Evolutionary conservation across 2,888 invertebrate species (phyloP).

Genomic region (Nomada fucata): DNA sequence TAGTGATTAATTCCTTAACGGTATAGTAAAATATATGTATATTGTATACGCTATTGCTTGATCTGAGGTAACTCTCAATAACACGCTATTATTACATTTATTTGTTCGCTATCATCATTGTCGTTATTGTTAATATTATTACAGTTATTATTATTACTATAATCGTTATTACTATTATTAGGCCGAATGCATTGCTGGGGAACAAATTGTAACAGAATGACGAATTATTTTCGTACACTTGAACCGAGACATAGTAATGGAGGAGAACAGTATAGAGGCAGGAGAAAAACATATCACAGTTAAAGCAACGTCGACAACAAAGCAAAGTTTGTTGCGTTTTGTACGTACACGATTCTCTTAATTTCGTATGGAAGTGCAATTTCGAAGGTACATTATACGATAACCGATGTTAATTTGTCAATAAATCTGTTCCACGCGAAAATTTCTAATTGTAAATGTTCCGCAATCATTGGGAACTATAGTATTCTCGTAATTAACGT

Average conservation of each 20-base stretch:
- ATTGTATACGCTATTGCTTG: slow-evolving; percentile 78
- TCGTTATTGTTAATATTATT: slow-evolving; percentile 42
- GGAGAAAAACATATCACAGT: slow-evolving; percentile 23
- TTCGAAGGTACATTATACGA: background rate
- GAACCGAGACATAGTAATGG: background rate
- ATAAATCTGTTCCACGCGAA: background rate
- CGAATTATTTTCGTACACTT: slow-evolving; percentile 9
- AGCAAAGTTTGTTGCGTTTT: slow-evolving; percentile 11
- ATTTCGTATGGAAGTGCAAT: background rate
- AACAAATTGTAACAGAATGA: slow-evolving; percentile 23
- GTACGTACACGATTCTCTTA: background rate
- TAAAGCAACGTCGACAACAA: slow-evolving; percentile 21
- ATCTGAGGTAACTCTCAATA: slow-evolving; percentile 73
- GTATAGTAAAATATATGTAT: slow-evolving; percentile 71
- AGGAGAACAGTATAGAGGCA: background rate
- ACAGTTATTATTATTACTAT: slow-evolving; percentile 8
- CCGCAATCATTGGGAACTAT: too few relatives aligned
- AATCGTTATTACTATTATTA: slow-evolving; percentile 47
- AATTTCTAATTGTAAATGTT: too few relatives aligned
- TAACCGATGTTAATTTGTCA: background rate
- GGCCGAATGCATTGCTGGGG: slow-evolving; percentile 60
- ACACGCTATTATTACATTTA: slow-evolving; percentile 62
- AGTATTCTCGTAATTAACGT: too few relatives aligned
- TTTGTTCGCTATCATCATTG: slow-evolving; percentile 38
- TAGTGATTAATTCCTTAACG: slow-evolving; percentile 64